Conservation (phyloP, 2,888 invertebrate genomes). For the Tineola bisselliella region DNA sequence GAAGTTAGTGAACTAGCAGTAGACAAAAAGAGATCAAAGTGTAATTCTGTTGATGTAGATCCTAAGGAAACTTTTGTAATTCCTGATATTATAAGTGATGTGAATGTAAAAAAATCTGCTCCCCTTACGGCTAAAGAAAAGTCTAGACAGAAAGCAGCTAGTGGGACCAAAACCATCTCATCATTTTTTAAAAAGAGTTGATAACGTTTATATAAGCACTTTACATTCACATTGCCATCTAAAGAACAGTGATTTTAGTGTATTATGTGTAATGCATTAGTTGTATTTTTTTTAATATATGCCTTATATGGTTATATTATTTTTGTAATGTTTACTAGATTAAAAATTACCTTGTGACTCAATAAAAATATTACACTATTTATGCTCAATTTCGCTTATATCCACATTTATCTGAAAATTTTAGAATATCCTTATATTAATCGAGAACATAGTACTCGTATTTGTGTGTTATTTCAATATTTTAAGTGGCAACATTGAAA, state of each 20-base stretch:
- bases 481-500: background rate
- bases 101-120: conserved; percentile 52
- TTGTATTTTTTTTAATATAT: conserved; percentile 28
- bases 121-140: conserved; percentile 76
- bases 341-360: no score
- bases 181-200: conserved; percentile 77
- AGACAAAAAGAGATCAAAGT: conserved; percentile 49
- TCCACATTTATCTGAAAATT: no score
- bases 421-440: no score
- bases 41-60: conserved; percentile 37
- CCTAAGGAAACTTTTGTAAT: conserved; percentile 33
- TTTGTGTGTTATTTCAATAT: background rate
- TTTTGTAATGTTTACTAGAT: no score
- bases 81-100: background rate
- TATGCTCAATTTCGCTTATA: no score
- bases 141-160: conserved; percentile 78
- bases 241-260: no score
- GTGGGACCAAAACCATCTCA: conserved; percentile 81
- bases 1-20: conserved; percentile 36
- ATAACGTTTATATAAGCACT: no score
- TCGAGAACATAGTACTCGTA: no score
- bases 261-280: no score
- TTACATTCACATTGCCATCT: no score
- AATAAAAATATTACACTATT: no score
- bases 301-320: background rate